Evolutionary conservation across 2,797 vertebrate genomes (phyloP), one percentile per base, ranked within the genome.

Genomic region (Sciurus vulgaris): DNA sequence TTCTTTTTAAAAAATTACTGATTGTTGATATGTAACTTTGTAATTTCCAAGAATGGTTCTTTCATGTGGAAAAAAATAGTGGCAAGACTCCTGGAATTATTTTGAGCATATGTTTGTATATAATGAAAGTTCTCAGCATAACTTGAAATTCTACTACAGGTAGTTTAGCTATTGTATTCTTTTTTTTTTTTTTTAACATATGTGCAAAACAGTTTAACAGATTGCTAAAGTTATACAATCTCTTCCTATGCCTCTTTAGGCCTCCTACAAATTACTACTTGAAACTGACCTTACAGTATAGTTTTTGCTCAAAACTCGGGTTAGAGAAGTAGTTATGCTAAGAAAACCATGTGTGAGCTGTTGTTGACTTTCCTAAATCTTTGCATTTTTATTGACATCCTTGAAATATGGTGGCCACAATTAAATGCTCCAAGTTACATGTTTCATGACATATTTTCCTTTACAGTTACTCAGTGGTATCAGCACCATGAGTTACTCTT

Each of bases 1-100:
- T 77, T 95, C 96, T 81, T 14, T 90, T 72, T 61, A 96, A 95
- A 74, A 6, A 86, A 97, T 96, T 95, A 94, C 92, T 96, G 69
- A 98, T 97, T 97, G 76, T 98, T 98, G 98, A 93, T 51, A 20
- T 78, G 54, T 96, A 93, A 95, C 93, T 72, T 24, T 98, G 96
- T 97, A 95, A 97, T 97, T 98, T 96, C 77, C 86, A 97, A 91
- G 87, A 98, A 95, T 54, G 59, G 13, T 96, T 95, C 95, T 98
- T 98, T 98, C 93, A 97, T 97, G 96, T 97, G 92, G 96, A 97
- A 81, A 93, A 86, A 87, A 97, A 81, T 91, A 97, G 97, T 82
- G 54, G 44, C 70, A 91, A 90, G 97, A 38, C 85, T 98, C 94
- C 89, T 97, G 89, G 93, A 96, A 98, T 98, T 98, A 97, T 95